phyloP scores from a whole-genome alignment of 2,113 vertebrate species.

The Rallus limicola region DNA sequence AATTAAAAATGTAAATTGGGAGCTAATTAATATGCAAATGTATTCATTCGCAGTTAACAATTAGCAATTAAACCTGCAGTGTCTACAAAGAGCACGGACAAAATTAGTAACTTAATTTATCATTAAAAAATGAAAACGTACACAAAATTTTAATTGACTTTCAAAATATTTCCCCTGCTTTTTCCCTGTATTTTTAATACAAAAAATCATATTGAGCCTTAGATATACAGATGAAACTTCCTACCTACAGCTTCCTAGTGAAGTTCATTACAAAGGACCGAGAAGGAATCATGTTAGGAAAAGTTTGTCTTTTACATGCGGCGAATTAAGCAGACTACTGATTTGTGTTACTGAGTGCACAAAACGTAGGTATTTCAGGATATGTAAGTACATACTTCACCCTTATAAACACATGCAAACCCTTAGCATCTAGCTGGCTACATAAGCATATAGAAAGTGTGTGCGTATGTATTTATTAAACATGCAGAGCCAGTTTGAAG shows the following conservation, averaged over 20 bases:
- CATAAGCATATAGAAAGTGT: not conserved
- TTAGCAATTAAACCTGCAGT: conserved; percentile 99
- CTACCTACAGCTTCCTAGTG: conserved; percentile 55
- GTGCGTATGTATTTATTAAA: conserved; percentile 5
- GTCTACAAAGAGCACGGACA: conserved; percentile 98
- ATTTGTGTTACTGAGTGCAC: conserved; percentile 42
- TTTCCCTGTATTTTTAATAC: conserved; percentile 81
- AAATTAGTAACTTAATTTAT: conserved; percentile 99
- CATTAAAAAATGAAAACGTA: conserved; percentile 98
- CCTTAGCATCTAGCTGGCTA: not conserved
- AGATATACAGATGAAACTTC: conserved; percentile 69
- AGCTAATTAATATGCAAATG: conserved; percentile 99
- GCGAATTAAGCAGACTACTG: conserved; percentile 63
- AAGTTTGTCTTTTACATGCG: conserved; percentile 77
- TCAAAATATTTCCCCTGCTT: conserved; percentile 90
- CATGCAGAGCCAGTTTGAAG: conserved; percentile 25
- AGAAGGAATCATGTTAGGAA: conserved; percentile 64
- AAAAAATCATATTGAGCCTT: conserved; percentile 69
- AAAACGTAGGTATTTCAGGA: conserved; percentile 57
- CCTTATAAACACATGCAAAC: too few relatives aligned
- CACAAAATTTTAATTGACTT: conserved; percentile 96
- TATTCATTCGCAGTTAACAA: conserved; percentile 99
- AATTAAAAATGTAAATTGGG: conserved; percentile 99
- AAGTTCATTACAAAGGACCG: conserved; percentile 74
- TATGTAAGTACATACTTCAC: not conserved